Percentiles rank a stretch among this genome's conserved stretches.
Evolutionary conservation across 2,888 invertebrate species (phyloP).

Genomic region (Cantharis nigra): DNA sequence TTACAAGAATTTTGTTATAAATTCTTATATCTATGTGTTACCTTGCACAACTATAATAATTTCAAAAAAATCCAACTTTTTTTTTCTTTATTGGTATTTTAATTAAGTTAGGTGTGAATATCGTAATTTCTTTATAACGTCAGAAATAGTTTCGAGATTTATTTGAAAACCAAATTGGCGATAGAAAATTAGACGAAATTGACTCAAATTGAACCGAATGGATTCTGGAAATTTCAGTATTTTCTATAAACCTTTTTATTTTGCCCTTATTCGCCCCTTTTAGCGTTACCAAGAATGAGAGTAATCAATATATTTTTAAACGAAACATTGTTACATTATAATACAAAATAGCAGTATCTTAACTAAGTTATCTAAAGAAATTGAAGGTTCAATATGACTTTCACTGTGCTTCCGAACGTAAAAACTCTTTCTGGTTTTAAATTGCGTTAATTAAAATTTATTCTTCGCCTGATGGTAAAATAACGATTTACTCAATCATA

Average conservation of each 20-base stretch:
- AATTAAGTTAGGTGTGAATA: not conserved
- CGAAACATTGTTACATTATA: not conserved
- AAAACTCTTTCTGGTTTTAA: not conserved
- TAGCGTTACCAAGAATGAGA: not conserved
- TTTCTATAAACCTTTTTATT: not conserved
- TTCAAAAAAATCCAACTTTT: not conserved
- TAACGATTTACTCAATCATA: not conserved
- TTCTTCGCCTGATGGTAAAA: not conserved
- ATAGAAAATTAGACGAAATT: not conserved
- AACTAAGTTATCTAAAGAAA: not conserved
- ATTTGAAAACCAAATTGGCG: not conserved
- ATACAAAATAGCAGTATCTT: not conserved
- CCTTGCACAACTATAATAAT: not conserved
- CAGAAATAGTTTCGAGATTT: not conserved
- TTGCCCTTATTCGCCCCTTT: not conserved
- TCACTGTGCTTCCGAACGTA: not conserved
- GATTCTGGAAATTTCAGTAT: not conserved
- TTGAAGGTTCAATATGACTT: not conserved
- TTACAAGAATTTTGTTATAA: not conserved
- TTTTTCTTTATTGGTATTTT: not conserved
- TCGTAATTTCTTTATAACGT: not conserved
- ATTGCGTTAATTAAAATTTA: not conserved
- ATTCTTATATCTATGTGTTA: not conserved
- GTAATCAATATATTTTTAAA: not conserved
- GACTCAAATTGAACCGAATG: not conserved